These are phyloP conservation scores for Channa striata DNA, from an alignment of 2,797 vertebrate species.

Conservation along the genomic window DNA sequence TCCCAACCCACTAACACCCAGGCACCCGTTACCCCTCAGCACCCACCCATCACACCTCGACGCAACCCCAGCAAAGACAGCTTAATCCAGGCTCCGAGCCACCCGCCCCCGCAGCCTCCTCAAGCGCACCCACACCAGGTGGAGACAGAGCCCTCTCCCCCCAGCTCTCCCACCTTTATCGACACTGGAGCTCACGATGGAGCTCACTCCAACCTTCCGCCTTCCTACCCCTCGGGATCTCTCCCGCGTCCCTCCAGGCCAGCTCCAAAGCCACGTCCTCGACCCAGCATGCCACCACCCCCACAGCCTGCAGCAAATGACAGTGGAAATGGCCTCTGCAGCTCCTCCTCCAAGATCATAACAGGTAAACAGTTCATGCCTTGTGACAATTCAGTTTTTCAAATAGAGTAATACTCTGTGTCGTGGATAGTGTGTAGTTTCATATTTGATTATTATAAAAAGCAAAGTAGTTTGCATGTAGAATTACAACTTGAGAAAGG, in stretches of 20 bases:
- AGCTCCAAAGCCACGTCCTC: conserved; percentile 89
- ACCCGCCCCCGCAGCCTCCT: conserved; percentile 93
- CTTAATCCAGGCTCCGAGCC: conserved; percentile 91
- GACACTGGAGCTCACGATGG: conserved; percentile 85
- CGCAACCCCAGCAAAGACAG: conserved; percentile 86
- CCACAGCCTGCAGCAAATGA: conserved; percentile 87
- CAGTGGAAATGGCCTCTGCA: conserved; percentile 58
- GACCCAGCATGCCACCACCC: conserved; percentile 92
- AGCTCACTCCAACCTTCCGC: conserved; percentile 44
- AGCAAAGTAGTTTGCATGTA: not conserved
- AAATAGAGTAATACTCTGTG: too few species aligned
- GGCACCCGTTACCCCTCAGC: conserved; percentile 46
- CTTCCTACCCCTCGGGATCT: conserved; percentile 79
- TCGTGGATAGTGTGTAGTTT: not conserved
- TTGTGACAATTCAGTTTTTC: not conserved
- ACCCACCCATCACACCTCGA: conserved; percentile 82
- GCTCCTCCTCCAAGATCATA: conserved; percentile 90
- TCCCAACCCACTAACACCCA: not conserved
- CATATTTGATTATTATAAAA: not conserved
- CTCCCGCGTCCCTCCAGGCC: conserved; percentile 90
- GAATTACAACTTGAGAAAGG: not conserved
- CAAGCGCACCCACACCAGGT: conserved; percentile 69
- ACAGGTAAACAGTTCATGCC: conserved; percentile 85
- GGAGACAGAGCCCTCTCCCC: conserved; percentile 85
- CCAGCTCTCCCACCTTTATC: conserved; percentile 90